Base-by-base conservation (phyloP, 2,797 vertebrate species). In the Malurus leucopterus region DNA sequence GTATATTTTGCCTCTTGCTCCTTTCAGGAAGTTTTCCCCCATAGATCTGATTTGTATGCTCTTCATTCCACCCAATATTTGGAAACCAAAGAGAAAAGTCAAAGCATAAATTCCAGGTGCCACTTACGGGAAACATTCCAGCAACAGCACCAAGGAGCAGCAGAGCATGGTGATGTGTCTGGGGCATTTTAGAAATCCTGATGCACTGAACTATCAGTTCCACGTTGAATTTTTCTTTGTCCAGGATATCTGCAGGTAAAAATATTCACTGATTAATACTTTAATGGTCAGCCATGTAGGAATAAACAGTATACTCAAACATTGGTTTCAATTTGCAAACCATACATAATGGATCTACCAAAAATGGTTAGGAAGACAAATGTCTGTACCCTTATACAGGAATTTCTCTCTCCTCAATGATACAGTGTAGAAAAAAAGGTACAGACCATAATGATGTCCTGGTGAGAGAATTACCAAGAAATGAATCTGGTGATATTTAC, bases 81-180 rank as follows among this genome's bases (percentile, higher is more conserved):
- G 50, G 36, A 79, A 85, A 15, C 12, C 30, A 41, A 75, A 70
- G 59, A 47, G 23, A 84, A 77, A 18, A 78, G 36, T 10, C 0
- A 0, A 63, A 0, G 1, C 4, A 13, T 4, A 47, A 10, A 65
- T 77, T 49, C 55, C 46, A 69, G 38, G 20, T 30, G 30, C 29
- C 49, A 97, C 98, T 98, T 93, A 99, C 99, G 0, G 99, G 99
- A 96, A 99, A 99, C 91, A 99, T 98, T 86, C 97, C 88, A 58
- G 99, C 99, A 54, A 98, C 97, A 13, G 98, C 82, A 22, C 98
- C 98, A 74, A 99, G 96, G 85, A 99, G 98, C 43, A 99, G 97
- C 55, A 99, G 97, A 3, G 98, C 99, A 9, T 99, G 98, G 91
- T 99, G 99, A 84, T 99, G 99, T 8, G 99, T 99, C 95, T 99